Percentiles rank a stretch among this genome's conserved stretches.
Conservation (phyloP, 2,113 vertebrate genomes). For the Limnothrissa miodon region DNA sequence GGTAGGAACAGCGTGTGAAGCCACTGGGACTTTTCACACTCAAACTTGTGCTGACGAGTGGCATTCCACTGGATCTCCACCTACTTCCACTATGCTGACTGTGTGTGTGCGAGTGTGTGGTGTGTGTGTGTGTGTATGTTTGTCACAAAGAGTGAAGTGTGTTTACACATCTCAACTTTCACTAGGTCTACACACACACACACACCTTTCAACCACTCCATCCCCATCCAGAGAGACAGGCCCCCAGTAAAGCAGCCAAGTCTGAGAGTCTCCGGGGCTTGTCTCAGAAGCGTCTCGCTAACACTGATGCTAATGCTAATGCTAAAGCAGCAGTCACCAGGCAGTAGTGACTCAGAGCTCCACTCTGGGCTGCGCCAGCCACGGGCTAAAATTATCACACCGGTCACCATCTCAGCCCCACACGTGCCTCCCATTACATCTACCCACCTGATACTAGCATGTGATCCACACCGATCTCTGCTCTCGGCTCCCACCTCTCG, state of each 20-base stretch:
- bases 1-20: neutral
- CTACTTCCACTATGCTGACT: neutral
- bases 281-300: too few relatives aligned
- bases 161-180: constrained; percentile 14
- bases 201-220: neutral
- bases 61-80: neutral
- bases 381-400: neutral
- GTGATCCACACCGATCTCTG: neutral
- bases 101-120: neutral
- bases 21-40: neutral
- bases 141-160: neutral
- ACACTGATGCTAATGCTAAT: too few relatives aligned
- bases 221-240: neutral
- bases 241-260: neutral
- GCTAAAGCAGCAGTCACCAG: neutral
- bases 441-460: constrained; percentile 11
- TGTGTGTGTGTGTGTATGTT: neutral
- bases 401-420: neutral
- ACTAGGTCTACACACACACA: neutral
- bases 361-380: neutral
- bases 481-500: neutral
- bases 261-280: neutral
- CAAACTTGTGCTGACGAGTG: neutral
- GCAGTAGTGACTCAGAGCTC: constrained; percentile 8
- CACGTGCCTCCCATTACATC: neutral